Evolutionary conservation across 2,797 vertebrate species (phyloP).

Genomic region (Neosalanx taihuensis): DNA sequence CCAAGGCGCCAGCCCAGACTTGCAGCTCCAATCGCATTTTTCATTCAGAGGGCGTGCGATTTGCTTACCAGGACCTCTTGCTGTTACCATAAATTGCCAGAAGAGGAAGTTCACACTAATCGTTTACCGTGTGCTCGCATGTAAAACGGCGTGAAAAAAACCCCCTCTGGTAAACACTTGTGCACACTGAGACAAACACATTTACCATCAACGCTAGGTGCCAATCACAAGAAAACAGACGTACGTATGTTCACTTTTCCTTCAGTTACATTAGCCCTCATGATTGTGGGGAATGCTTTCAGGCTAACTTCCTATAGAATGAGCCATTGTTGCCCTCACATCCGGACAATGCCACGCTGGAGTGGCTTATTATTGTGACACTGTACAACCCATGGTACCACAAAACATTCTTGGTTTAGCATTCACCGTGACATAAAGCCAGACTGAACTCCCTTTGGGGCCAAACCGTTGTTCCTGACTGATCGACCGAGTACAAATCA

Average conservation of each 20-base stretch:
- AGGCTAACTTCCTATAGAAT: background rate
- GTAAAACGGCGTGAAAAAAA: background rate
- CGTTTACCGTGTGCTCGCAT: conserved; percentile 39
- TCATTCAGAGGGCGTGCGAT: conserved; percentile 12
- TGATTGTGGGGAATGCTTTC: background rate
- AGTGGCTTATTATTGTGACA: background rate
- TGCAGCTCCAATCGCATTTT: conserved; percentile 16
- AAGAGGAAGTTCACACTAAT: conserved; percentile 15
- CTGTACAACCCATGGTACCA: background rate
- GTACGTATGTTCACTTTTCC: background rate
- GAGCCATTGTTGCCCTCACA: background rate
- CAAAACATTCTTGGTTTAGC: too few species aligned
- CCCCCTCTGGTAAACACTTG: conserved; percentile 13
- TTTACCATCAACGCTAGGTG: conserved; percentile 23
- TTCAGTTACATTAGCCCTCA: conserved; percentile 19
- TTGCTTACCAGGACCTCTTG: background rate
- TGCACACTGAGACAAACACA: conserved; percentile 14
- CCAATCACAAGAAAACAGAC: background rate
- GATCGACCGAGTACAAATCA: too few species aligned
- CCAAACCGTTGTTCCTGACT: too few species aligned
- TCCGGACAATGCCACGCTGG: background rate
- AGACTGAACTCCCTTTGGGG: too few species aligned
- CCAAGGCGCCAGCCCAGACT: background rate
- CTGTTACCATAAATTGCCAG: background rate
- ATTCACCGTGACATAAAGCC: too few species aligned